Evolutionary conservation across 2,888 invertebrate genomes (phyloP).

Genomic region (Patella depressa): DNA sequence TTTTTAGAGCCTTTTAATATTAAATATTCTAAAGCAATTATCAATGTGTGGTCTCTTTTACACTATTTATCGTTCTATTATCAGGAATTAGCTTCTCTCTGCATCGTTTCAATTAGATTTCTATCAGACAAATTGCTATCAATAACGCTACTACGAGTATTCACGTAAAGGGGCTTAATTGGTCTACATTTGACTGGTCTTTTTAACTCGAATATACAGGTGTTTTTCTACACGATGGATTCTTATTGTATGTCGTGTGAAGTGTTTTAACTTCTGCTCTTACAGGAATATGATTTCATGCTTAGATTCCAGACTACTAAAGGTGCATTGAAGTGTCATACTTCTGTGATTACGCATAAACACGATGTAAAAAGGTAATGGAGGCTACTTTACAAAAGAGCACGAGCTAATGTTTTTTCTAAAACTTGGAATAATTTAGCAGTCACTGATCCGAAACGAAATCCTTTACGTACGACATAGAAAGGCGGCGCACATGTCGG

Average conservation of each 20-base stretch:
- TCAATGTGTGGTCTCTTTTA: too few species aligned
- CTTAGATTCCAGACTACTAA: not conserved
- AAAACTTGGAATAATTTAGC: conserved; percentile 10
- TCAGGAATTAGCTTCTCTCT: too few species aligned
- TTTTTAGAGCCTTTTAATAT: too few species aligned
- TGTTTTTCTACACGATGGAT: conserved; percentile 2
- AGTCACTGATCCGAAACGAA: conserved; percentile 5
- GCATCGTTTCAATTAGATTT: too few species aligned
- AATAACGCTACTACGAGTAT: too few species aligned
- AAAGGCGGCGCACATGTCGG: conserved; percentile 10
- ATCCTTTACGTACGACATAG: not conserved
- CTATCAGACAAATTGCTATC: too few species aligned
- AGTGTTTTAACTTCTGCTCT: not conserved
- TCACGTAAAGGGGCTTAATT: not conserved
- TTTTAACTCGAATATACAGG: conserved; percentile 3
- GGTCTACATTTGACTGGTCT: conserved; percentile 10
- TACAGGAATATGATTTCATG: conserved; percentile 1
- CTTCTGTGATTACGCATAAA: conserved; percentile 3
- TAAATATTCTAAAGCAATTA: too few species aligned
- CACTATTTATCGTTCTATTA: too few species aligned
- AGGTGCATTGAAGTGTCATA: conserved; percentile 10
- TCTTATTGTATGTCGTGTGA: not conserved
- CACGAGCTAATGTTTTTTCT: conserved; percentile 5
- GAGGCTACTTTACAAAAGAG: conserved; percentile 2
- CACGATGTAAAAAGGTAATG: conserved; percentile 1